Evolutionary conservation across 2,113 vertebrate species (phyloP), one percentile per base, ranked within the genome.

Genomic region (Myiozetetes cayanensis): DNA sequence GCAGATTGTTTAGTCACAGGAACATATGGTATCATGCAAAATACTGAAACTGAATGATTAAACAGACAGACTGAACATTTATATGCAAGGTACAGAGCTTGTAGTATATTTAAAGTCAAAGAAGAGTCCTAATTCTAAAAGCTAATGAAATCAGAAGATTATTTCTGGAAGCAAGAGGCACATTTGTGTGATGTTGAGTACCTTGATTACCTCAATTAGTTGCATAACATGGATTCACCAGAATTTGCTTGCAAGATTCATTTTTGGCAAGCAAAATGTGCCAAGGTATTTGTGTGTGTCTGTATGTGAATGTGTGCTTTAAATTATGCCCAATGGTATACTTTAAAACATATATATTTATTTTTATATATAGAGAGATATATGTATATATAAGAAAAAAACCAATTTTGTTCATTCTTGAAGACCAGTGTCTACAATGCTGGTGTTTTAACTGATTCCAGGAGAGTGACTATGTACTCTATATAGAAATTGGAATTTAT

Each of bases 1-100:
- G 93, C 92, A 94, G 86, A 94, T 90, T 96, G 82, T 97, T 96
- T 94, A 93, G 89, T 94, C 87, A 91, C 85, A 94, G 80, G 92
- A 96, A 93, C 96, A 97, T 97, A 96, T 95, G 96, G 93, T 92
- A 93, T 95, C 96, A 96, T 94, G 82, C 94, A 97, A 97, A 97
- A 94, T 90, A 96, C 92, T 90, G 79, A 95, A 95, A 95, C 44
- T 47, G 93, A 96, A 97, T 96, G 96, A 93, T 96, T 97, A 97
- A 97, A 94, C 82, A 97, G 93, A 92, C 73, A 94, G 93, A 63
- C 93, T 75, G 92, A 96, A 91, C 79, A 94, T 97, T 97, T 96
- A 80, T 85, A 95, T 97, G 95, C 93, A 93, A 13, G 9, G 81
- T 93, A 87, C 67, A 89, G 84, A 96, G 79, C 52, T 82, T 82